phyloP scores from a whole-genome alignment of 2,113 vertebrate genomes.

The Daphoenositta chrysoptera region DNA sequence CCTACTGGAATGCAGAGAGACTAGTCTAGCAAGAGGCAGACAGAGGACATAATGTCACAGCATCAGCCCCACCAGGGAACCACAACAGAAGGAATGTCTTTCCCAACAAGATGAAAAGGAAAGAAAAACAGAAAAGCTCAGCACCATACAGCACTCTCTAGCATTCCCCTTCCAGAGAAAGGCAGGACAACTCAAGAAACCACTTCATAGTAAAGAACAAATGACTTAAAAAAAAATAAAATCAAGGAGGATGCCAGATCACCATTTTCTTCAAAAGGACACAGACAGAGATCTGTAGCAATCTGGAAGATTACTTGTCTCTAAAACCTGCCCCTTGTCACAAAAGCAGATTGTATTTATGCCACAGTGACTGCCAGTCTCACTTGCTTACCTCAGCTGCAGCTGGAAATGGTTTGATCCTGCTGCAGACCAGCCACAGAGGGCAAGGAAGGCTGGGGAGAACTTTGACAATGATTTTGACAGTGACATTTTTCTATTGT shows the following conservation, averaged over 20 bases:
- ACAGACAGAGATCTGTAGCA: background rate
- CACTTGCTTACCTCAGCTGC: background rate
- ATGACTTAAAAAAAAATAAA: background rate
- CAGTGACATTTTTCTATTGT: background rate
- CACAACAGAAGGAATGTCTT: constrained; percentile 48
- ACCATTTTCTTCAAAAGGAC: background rate
- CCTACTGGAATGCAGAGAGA: constrained; percentile 54
- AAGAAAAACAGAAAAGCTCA: constrained; percentile 28
- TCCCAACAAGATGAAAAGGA: constrained; percentile 1
- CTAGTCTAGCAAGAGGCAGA: constrained; percentile 40
- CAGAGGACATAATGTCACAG: constrained; percentile 28
- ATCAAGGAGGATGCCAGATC: background rate
- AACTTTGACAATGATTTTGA: background rate
- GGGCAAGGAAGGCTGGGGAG: background rate
- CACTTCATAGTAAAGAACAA: background rate
- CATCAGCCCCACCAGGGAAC: constrained; percentile 23
- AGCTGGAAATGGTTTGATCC: background rate
- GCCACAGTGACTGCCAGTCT: background rate
- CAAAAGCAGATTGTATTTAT: background rate
- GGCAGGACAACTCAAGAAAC: background rate
- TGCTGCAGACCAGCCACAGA: background rate
- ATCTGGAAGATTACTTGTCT: background rate
- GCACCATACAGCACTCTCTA: background rate
- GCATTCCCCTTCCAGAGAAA: background rate
- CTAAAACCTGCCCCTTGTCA: background rate